Percentiles rank a stretch among this genome's conserved stretches.
phyloP scores from a whole-genome alignment of 2,797 vertebrate species.

The Naso thynnoides region DNA sequence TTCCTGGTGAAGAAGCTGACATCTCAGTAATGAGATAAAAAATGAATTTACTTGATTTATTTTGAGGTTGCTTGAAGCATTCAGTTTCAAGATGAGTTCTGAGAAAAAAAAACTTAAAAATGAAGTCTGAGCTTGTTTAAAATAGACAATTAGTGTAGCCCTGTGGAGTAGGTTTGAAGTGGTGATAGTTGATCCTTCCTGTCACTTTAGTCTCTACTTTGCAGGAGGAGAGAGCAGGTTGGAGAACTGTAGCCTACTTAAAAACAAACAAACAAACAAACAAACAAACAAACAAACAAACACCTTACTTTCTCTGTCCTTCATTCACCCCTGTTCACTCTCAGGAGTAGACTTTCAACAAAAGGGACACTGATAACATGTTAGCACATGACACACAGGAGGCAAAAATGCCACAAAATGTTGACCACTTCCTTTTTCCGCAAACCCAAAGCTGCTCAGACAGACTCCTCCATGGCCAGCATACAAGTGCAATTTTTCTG shows the following conservation, averaged over 20 bases:
- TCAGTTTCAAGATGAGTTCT: slow-evolving; percentile 45
- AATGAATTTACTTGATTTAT: slow-evolving; percentile 68
- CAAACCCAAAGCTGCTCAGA: too few species aligned
- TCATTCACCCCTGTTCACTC: too few species aligned
- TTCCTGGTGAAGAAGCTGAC: slow-evolving; percentile 44
- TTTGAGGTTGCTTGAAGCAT: slow-evolving; percentile 50
- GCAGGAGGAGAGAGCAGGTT: not conserved
- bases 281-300: not conserved
- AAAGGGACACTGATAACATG: not conserved
- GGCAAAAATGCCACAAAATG: too few species aligned
- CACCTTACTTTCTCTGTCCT: too few species aligned
- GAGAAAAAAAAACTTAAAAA: slow-evolving; percentile 45
- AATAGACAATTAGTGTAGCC: slow-evolving; percentile 24
- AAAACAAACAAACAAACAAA: too few species aligned
- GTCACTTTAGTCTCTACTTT: not conserved
- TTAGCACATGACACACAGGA: not conserved
- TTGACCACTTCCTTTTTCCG: too few species aligned
- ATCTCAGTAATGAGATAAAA: slow-evolving; percentile 59
- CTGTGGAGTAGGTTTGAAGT: not conserved
- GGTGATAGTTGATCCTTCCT: not conserved
- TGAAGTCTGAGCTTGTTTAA: slow-evolving; percentile 11
- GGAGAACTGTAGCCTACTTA: too few species aligned
- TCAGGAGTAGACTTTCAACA: not conserved
- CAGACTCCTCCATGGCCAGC: too few species aligned
- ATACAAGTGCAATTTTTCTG: too few species aligned